Percentiles rank a stretch among this genome's conserved stretches.
Evolutionary conservation across 2,797 vertebrate species (phyloP).

Genomic region (Erethizon dorsatum): DNA sequence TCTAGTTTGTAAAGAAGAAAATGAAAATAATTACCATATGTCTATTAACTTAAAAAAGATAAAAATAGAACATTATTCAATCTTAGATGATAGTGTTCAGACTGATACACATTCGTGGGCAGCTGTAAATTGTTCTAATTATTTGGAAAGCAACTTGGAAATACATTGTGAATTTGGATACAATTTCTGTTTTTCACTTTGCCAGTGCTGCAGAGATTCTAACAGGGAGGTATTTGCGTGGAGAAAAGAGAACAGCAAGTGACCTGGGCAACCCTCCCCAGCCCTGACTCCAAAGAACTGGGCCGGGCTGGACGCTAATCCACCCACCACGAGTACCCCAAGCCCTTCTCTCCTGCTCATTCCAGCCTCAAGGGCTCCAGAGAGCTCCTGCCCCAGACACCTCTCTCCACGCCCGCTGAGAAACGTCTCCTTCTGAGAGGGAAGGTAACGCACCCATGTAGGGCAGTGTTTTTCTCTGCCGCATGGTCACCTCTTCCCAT

Average conservation of each 20-base stretch:
- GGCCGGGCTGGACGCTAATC: too few species aligned
- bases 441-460: background rate
- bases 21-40: background rate
- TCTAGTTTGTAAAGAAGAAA: background rate
- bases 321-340: too few species aligned
- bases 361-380: background rate
- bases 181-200: background rate
- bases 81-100: conserved; percentile 4
- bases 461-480: background rate
- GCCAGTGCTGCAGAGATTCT: background rate
- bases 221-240: background rate
- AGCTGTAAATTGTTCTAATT: background rate
- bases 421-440: background rate
- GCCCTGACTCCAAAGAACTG: background rate
- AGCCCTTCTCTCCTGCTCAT: background rate
- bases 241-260: background rate
- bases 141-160: conserved; percentile 23
- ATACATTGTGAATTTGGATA: background rate
- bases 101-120: background rate
- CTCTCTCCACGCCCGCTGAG: background rate
- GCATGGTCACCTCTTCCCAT: background rate
- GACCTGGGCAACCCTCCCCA: background rate
- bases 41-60: background rate
- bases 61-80: background rate
- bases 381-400: background rate